Evolutionary conservation across 2,888 invertebrate genomes (phyloP).

Genomic region (Euzetes globulus): DNA sequence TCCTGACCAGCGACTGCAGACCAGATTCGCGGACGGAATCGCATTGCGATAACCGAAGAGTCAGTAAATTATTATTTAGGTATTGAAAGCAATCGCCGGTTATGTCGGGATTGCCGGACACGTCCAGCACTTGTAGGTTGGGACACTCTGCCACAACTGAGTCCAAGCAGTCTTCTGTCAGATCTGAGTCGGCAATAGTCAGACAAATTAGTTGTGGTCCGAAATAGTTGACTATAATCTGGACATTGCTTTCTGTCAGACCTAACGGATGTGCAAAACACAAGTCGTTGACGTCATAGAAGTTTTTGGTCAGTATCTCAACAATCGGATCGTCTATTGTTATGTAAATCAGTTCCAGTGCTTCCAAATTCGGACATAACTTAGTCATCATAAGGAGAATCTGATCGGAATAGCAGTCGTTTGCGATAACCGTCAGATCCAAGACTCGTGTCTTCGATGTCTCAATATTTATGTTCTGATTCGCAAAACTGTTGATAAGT

Average conservation of each 20-base stretch:
- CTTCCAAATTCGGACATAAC: neutral
- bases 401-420: neutral
- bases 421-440: neutral
- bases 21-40: neutral
- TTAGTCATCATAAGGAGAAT: neutral
- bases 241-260: constrained; percentile 13
- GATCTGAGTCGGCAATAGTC: neutral
- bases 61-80: neutral
- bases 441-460: neutral
- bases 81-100: constrained; percentile 19
- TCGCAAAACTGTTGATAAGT: neutral
- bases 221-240: constrained; percentile 4
- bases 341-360: constrained; percentile 8
- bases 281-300: neutral
- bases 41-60: constrained; percentile 15
- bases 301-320: constrained; percentile 3
- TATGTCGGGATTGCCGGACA: constrained; percentile 9
- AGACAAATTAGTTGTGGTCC: constrained; percentile 1
- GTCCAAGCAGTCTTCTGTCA: constrained; percentile 4
- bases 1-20: neutral
- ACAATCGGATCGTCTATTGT: neutral
- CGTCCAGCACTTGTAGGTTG: neutral
- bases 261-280: constrained; percentile 22
- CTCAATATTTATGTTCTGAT: constrained; percentile 20
- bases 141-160: neutral